Conservation (phyloP, 92 coral and sea anemone genomes). For the Galaxea fascicularis region DNA sequence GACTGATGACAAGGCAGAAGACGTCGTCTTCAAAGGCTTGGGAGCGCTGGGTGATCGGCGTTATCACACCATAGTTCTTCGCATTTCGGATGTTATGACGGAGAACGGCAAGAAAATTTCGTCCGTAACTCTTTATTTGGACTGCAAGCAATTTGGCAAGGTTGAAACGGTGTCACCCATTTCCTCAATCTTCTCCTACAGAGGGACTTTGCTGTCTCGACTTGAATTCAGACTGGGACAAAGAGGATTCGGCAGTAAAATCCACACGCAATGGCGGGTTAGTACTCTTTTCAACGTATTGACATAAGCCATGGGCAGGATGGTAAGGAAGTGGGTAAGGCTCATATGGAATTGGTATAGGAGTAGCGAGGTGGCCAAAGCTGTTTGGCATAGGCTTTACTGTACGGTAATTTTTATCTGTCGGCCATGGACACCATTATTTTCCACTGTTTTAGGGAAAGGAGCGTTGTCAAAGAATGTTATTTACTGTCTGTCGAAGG, state of each 20-base stretch:
- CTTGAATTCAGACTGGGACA: constrained; percentile 92
- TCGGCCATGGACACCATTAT: too few species aligned
- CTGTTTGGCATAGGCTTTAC: too few species aligned
- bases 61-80: constrained; percentile 66
- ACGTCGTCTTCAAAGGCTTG: constrained; percentile 56
- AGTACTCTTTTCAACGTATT: background rate
- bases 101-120: constrained; percentile 73
- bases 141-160: constrained; percentile 74
- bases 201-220: constrained; percentile 74
- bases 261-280: constrained; percentile 76
- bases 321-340: background rate
- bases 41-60: constrained; percentile 45
- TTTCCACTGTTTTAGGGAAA: too few species aligned
- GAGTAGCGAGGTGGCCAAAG: too few species aligned
- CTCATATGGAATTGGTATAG: background rate
- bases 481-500: too few species aligned
- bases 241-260: constrained; percentile 52
- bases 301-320: background rate
- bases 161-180: constrained; percentile 69
- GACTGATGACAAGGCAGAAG: constrained; percentile 55
- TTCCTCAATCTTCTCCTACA: constrained; percentile 81
- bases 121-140: constrained; percentile 77
- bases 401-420: too few species aligned
- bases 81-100: constrained; percentile 49
- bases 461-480: too few species aligned